Conservation (phyloP, 2,797 vertebrate species). For the Acipenser ruthenus region DNA sequence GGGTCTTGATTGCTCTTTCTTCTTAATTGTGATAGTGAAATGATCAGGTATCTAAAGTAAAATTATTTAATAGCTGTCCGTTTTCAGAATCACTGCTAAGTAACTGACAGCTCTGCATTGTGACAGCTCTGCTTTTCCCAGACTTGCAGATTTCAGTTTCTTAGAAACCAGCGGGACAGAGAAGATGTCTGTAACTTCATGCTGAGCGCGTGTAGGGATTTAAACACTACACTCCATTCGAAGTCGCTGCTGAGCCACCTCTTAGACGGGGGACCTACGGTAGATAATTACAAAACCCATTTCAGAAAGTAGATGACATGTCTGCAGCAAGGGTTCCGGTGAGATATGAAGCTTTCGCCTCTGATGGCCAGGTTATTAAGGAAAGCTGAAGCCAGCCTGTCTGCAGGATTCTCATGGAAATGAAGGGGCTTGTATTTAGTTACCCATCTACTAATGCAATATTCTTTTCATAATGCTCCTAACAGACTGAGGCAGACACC, state of each 20-base stretch:
- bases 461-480: background rate
- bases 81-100: too few species aligned
- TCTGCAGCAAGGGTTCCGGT: background rate
- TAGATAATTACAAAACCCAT: background rate
- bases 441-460: slow-evolving; percentile 5
- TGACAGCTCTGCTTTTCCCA: background rate
- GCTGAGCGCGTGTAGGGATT: too few species aligned
- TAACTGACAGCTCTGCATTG: background rate
- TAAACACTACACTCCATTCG: too few species aligned
- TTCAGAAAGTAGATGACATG: background rate
- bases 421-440: slow-evolving; percentile 8
- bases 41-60: too few species aligned
- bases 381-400: background rate
- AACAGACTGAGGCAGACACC: background rate
- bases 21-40: too few species aligned
- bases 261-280: background rate
- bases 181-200: too few species aligned
- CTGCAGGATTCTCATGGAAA: background rate
- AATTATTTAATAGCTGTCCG: too few species aligned
- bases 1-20: too few species aligned
- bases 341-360: background rate
- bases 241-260: too few species aligned
- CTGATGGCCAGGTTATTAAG: background rate
- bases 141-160: background rate
- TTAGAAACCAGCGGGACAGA: background rate